Base-by-base conservation (phyloP, 1,140 invertebrate species). In the Lordiphosa clarofinis region DNA sequence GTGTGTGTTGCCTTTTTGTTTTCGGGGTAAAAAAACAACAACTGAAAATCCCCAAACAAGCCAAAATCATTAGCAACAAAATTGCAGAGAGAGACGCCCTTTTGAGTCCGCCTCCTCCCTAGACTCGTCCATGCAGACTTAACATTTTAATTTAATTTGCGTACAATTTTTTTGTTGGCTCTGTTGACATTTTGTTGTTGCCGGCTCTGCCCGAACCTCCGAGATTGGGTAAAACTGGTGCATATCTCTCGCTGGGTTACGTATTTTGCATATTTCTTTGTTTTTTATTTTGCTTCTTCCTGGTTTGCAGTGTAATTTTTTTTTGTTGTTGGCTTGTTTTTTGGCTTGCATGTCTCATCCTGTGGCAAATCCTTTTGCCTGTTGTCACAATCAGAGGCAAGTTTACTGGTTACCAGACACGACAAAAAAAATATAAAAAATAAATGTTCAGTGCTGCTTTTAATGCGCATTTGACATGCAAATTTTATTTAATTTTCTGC, bases 401-500 rank as follows among this genome's bases (percentile, higher is more conserved):
- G 58, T 19, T 43, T 52, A 49, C 48, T 42, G 31, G 21, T 21
- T 38, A 47, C 37, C 43, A 10, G 47, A 40, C 11, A 56, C 15
- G 11, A 54, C n/a, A 38, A 42, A 19, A 19, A n/a, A n/a, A n/a
- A n/a, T n/a, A n/a, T n/a, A 12, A 13, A 49, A 15, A 7, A 19
- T 12, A 4, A 21, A 47, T 58, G 52, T 35, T 15, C 33, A 47
- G 44, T 40, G 49, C 28, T 62, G 62, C 59, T 61, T 56, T 82
- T 84, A 84, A 82, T 76, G 78, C 69, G 78, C 73, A 76, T 82
- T 82, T 82, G 73, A 82, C 78, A 82, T 84, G 78, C 78, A 82
- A 82, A 82, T 82, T 28, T 82, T 84, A 84, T 82, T 82, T 82
- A 84, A 82, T 82, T 82, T 82, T 82, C 78, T 82, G 78, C 78